Evolutionary conservation across 2,888 invertebrate species (phyloP), one percentile per base, ranked within the genome.

Genomic region (Odiellus spinosus): DNA sequence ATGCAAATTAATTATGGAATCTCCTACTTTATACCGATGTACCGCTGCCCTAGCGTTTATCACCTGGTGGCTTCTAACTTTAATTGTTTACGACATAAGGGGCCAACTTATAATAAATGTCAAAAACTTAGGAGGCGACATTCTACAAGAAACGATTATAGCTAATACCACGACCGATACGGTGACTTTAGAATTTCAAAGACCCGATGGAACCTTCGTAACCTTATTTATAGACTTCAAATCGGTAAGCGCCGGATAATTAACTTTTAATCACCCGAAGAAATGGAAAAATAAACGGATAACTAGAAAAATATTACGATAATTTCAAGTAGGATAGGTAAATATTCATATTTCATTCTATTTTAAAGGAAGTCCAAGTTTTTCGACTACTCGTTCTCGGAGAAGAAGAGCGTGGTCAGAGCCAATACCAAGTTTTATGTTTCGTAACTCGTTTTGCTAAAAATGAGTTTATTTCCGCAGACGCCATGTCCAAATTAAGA

Each of bases 401-500:
- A 12, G 91, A 93, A 63, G 90, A 91, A 63, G 91, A 93, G 64
- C 73, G 86, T 44, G 87, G 87, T 1, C 86, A 90, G 65, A 78
- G 76, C 60, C 84, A 84, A 53, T 80, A 82, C 64, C 87, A 88
- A 70, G 82, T 82, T 4, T 76, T 91, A 67, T 93, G 93, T 66
- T 91, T 91, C 66, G 77, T 90, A 11, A 82, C 82, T 46, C 83
- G 85, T 63, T 84, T 87, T 59, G 78, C 80, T 46, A 87, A 86
- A 68, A 63, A 61, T 57, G 83, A 85, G 56, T 93, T 91, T 64
- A 91, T 93, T 61, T 86, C 91, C 3, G 83, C 91, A 3, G 93
- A 93, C 69, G 91, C 91, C 17, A 91, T 93, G 87, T 83, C 90
- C 33, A 93, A 93, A 66, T 69, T 93, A 44, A 74, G 91, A 64